phyloP scores from a whole-genome alignment of 2,113 vertebrate species.

The Ptilonorhynchus violaceus region DNA sequence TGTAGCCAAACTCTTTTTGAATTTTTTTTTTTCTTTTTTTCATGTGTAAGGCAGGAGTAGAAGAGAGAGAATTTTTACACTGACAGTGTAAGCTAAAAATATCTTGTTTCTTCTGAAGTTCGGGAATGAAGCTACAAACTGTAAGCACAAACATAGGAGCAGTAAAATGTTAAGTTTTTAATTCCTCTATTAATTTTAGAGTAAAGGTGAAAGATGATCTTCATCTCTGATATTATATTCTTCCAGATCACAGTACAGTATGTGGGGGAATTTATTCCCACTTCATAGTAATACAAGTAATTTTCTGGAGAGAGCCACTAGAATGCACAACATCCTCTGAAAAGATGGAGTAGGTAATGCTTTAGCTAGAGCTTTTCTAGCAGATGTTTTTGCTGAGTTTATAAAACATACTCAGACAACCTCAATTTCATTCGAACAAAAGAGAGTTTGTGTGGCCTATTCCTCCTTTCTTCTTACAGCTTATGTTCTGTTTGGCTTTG shows the following conservation, averaged over 20 bases:
- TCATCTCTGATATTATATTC: background rate
- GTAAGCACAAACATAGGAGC: background rate
- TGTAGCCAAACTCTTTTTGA: background rate
- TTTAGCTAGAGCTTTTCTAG: background rate
- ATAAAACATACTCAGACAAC: background rate
- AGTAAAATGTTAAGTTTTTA: background rate
- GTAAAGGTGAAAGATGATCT: background rate
- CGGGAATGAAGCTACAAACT: background rate
- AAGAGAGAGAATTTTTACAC: background rate
- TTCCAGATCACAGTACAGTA: background rate
- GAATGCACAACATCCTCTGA: background rate
- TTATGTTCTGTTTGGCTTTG: background rate
- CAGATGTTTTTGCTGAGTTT: background rate
- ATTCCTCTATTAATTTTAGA: background rate
- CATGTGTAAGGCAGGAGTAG: background rate
- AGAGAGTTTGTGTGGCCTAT: background rate
- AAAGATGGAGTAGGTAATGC: background rate
- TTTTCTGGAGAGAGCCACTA: background rate
- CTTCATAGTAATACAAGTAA: background rate
- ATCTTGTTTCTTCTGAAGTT: background rate
- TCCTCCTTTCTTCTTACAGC: background rate
- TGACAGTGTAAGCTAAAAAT: background rate
- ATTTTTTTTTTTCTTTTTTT: background rate
- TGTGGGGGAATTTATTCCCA: background rate
- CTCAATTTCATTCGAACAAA: background rate